Percentiles rank a stretch among this genome's conserved stretches.
Evolutionary conservation across 2,113 vertebrate genomes (phyloP).

Genomic region (Stegostoma tigrinum): DNA sequence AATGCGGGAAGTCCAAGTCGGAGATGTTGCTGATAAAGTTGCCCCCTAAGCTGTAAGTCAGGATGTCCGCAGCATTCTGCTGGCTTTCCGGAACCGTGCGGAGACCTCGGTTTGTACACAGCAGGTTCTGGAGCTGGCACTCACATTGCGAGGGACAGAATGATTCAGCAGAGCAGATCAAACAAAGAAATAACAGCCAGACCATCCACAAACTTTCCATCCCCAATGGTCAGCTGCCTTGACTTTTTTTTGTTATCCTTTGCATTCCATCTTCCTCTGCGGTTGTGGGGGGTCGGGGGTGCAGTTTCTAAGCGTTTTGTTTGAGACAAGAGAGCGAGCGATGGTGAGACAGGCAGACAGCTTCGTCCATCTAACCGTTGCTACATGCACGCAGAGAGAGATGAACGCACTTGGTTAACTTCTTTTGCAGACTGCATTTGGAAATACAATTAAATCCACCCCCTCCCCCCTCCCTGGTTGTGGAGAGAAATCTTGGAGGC

Average conservation of each 20-base stretch:
- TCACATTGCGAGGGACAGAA: slow-evolving; percentile 84
- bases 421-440: slow-evolving; percentile 31
- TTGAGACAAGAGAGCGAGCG: not conserved
- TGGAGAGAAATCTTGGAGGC: slow-evolving; percentile 42
- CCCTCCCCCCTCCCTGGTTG: not conserved
- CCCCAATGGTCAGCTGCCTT: slow-evolving; percentile 41
- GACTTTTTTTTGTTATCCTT: not conserved
- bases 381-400: not conserved
- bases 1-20: slow-evolving; percentile 69
- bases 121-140: slow-evolving; percentile 81
- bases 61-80: slow-evolving; percentile 60
- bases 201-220: slow-evolving; percentile 56
- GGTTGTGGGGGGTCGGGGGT: too few relatives aligned
- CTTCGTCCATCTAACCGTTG: not conserved
- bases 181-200: slow-evolving; percentile 53
- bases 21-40: slow-evolving; percentile 87
- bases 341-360: not conserved
- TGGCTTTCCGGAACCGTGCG: slow-evolving; percentile 64
- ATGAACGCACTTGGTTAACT: not conserved
- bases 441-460: slow-evolving; percentile 13
- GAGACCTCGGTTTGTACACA: slow-evolving; percentile 87
- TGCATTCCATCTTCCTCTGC: slow-evolving; percentile 43
- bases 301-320: not conserved
- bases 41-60: slow-evolving; percentile 81
- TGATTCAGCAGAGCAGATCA: slow-evolving; percentile 45